phyloP scores from a whole-genome alignment of 2,797 vertebrate species.

The Helostoma temminkii region DNA sequence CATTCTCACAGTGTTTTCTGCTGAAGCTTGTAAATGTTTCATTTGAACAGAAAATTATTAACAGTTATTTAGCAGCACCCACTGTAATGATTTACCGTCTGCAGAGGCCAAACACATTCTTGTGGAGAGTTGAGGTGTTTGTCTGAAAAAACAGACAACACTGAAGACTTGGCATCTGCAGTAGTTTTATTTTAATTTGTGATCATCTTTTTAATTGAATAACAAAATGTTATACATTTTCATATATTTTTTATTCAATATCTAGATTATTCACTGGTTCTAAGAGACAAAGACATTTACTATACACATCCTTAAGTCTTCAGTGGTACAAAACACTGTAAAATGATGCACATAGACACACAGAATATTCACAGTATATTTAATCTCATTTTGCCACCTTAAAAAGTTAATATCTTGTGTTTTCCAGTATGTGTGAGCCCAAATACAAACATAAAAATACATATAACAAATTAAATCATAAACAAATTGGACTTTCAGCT shows the following conservation, averaged over 20 bases:
- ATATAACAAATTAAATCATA: no score
- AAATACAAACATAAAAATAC: no score
- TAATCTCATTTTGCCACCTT: no score
- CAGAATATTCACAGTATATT: no score
- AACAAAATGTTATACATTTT: background rate
- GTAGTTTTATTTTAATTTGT: background rate
- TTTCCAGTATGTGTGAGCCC: no score
- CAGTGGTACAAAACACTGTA: background rate
- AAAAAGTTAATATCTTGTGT: no score
- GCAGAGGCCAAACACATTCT: background rate
- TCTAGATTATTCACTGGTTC: constrained; percentile 31
- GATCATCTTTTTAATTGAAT: background rate
- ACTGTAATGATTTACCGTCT: background rate
- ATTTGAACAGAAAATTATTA: background rate
- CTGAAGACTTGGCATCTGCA: background rate
- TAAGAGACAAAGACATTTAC: no score
- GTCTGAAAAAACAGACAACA: no score
- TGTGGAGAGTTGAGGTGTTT: background rate
- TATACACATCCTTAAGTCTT: no score
- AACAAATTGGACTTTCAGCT: no score
- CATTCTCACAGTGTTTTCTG: background rate
- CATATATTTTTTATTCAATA: constrained; percentile 31
- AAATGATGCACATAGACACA: no score
- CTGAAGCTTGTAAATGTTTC: constrained; percentile 1
- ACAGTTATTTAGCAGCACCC: background rate